phyloP scores from a whole-genome alignment of 2,888 invertebrate genomes.

The Phragmatobia fuliginosa region DNA sequence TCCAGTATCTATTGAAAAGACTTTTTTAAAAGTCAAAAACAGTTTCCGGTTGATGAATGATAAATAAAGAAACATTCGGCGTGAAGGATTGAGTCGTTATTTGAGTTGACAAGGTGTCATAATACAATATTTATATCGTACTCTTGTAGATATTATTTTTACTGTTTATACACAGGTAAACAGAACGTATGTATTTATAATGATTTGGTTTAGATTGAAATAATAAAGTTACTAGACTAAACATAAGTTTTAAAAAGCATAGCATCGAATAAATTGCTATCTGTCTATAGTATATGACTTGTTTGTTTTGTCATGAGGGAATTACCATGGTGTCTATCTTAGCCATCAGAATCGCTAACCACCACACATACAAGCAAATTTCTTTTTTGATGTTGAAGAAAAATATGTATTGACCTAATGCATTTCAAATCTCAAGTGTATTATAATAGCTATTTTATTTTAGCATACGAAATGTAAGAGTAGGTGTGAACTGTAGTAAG shows the following conservation, averaged over 20 bases:
- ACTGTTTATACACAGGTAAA: constrained; percentile 15
- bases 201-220: not conserved
- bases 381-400: not conserved
- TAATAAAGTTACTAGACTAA: not conserved
- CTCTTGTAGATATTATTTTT: constrained; percentile 30
- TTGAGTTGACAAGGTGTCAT: constrained; percentile 45
- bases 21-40: constrained; percentile 37
- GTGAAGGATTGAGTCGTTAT: constrained; percentile 48
- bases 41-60: constrained; percentile 45
- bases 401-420: not conserved
- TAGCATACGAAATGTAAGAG: too few relatives aligned
- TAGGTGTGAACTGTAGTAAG: too few relatives aligned
- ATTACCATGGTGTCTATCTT: too few relatives aligned
- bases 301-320: too few relatives aligned
- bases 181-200: not conserved
- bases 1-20: constrained; percentile 38
- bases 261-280: not conserved
- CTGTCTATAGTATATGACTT: not conserved
- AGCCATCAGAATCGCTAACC: too few relatives aligned
- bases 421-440: not conserved
- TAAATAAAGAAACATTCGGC: constrained; percentile 47
- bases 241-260: not conserved
- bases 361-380: too few relatives aligned
- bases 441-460: not conserved
- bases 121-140: constrained; percentile 47